Percentiles rank a stretch among this genome's conserved stretches.
Conservation (phyloP, 2,113 vertebrate species). For the Brachyhypopomus occidentalis region DNA sequence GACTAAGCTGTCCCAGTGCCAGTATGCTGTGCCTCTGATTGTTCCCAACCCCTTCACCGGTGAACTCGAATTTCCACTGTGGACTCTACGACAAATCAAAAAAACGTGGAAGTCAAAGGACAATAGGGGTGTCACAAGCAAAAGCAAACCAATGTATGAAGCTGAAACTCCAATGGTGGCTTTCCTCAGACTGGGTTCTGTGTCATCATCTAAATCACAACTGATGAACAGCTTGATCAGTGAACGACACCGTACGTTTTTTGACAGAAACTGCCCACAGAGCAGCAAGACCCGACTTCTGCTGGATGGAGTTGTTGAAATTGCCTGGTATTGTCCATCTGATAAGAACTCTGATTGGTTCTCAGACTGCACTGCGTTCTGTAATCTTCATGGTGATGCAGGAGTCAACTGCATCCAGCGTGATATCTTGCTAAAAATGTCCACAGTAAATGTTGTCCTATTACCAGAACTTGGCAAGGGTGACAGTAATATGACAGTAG, state of each 20-base stretch:
- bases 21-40: constrained; percentile 76
- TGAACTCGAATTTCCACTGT: constrained; percentile 70
- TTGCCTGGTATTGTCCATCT: constrained; percentile 78
- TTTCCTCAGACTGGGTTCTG: constrained; percentile 74
- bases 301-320: constrained; percentile 75
- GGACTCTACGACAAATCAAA: constrained; percentile 70
- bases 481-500: constrained; percentile 36
- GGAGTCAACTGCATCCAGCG: background rate
- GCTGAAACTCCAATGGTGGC: constrained; percentile 68
- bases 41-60: constrained; percentile 64
- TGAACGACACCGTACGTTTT: constrained; percentile 69
- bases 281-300: constrained; percentile 65
- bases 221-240: constrained; percentile 75
- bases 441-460: constrained; percentile 66
- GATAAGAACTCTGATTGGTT: constrained; percentile 67
- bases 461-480: constrained; percentile 52
- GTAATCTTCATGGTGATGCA: constrained; percentile 61
- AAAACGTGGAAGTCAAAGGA: constrained; percentile 69
- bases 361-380: constrained; percentile 63
- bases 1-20: constrained; percentile 76
- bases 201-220: constrained; percentile 77
- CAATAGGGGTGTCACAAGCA: constrained; percentile 12
- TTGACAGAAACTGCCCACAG: constrained; percentile 70
- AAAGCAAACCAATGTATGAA: constrained; percentile 63
- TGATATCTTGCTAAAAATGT: constrained; percentile 51